Conservation (phyloP, 2,888 invertebrate species). For the Orthonevra nobilis region DNA sequence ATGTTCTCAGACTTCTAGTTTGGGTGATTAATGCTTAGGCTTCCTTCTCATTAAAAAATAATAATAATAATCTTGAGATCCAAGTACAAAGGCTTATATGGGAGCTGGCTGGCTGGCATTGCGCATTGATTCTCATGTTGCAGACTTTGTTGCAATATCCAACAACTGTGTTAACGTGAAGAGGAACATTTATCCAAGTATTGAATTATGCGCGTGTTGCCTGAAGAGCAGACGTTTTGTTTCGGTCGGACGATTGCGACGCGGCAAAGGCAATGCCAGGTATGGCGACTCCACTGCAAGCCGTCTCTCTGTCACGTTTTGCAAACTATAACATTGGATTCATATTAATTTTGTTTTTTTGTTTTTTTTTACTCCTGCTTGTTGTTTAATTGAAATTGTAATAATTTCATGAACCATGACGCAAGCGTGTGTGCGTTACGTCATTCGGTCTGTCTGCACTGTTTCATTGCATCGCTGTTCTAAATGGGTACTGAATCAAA, state of each 20-base stretch:
- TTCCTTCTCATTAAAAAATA: constrained; percentile 59
- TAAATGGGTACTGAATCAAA: constrained; percentile 47
- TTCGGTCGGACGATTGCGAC: constrained; percentile 36
- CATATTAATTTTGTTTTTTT: constrained; percentile 30
- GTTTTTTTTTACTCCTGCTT: constrained; percentile 4
- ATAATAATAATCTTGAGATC: constrained; percentile 39
- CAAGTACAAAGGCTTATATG: constrained; percentile 45
- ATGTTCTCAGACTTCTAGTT: constrained; percentile 32
- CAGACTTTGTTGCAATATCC: constrained; percentile 61
- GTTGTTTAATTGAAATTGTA: constrained; percentile 29
- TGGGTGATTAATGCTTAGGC: constrained; percentile 50
- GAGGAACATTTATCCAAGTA: constrained; percentile 40
- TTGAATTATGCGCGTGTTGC: constrained; percentile 46
- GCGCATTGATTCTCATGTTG: constrained; percentile 64
- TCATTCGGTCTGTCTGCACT: constrained; percentile 36
- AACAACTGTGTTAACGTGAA: constrained; percentile 38
- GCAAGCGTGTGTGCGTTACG: constrained; percentile 47
- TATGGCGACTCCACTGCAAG: constrained; percentile 32
- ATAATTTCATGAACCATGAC: constrained; percentile 65
- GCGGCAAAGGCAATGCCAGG: constrained; percentile 1
- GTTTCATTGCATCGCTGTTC: constrained; percentile 32
- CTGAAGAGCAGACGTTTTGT: constrained; percentile 59
- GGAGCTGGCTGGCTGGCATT: constrained; percentile 41
- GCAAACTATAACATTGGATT: constrained; percentile 52
- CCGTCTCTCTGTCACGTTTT: constrained; percentile 68